Evolutionary conservation across 2,888 invertebrate genomes (phyloP), one percentile per base, ranked within the genome.

Genomic region (Tubulanus polymorphus): DNA sequence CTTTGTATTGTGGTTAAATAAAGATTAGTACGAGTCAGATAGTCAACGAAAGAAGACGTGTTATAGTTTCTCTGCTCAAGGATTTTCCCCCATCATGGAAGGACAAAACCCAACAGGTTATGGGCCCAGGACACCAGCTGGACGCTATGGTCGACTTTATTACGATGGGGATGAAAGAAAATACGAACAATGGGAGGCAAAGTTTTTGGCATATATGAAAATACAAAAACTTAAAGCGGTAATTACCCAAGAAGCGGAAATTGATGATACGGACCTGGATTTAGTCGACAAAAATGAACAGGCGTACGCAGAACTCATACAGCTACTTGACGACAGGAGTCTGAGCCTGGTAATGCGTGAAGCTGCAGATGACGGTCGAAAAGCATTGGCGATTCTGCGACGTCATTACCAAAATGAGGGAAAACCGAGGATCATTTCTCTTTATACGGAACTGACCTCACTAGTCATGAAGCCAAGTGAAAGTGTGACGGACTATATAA

Each of bases 261-360:
- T 41, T 10, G 45, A 37, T 10, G 47, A 10, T 28, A 27, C n/a
- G n/a, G 15, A 6, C 18, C 29, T 8, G 10, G 48, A 50, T 26
- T 51, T 51, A 27, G 32, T 10, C 15, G 57, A 45, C 12, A 56
- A 60, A 53, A 63, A 64, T 51, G 64, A 48, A 28, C 56, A 62
- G 45, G 63, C 59, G 1, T 63, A 30, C 48, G 60, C 59, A 2
- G 61, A 64, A 45, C 48, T 65, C 1, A 55, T 62, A 10, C 63
- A 65, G 35, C 25, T 51, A 29, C 27, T 58, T 6, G 51, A 59
- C 41, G 54, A 50, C 25, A 45, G 37, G 28, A 45, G 50, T 41
- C 29, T 61, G 26, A 57, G 48, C 5, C 35, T 57, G 15, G 30
- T 61, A 2, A 62, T 58, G 35, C 25, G 49, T 30, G 60, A 62